Conservation (phyloP, 2,888 invertebrate genomes). For the Synanthedon andrenaeformis region DNA sequence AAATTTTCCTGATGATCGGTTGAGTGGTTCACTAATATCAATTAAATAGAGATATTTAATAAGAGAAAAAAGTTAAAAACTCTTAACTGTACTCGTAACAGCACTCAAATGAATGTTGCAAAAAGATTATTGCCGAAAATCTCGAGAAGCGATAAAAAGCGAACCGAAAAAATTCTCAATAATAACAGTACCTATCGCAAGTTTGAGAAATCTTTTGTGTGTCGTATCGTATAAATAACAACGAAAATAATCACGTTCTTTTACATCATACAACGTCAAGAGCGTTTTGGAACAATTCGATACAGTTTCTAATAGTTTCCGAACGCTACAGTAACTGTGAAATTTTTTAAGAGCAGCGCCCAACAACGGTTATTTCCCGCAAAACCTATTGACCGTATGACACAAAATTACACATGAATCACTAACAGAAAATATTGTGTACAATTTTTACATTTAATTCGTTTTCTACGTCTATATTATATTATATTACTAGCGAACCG, state of each 20-base stretch:
- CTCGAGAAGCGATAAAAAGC: no score
- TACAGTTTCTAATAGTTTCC: slow-evolving; percentile 11
- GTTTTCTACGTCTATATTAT: no score
- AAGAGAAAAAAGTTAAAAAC: no score
- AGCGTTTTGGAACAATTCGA: slow-evolving; percentile 12
- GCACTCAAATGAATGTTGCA: no score
- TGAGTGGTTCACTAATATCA: no score
- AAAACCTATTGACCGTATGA: neutral
- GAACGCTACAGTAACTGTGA: slow-evolving; percentile 1
- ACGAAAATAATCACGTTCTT: neutral
- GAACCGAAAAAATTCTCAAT: neutral
- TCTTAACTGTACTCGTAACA: no score
- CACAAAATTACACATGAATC: neutral
- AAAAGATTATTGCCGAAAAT: neutral
- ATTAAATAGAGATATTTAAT: no score
- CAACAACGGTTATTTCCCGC: slow-evolving; percentile 1
- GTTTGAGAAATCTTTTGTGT: no score
- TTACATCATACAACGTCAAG: slow-evolving; percentile 11
- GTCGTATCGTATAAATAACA: neutral
- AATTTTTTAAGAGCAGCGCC: slow-evolving; percentile 6
- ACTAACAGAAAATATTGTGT: no score
- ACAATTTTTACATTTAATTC: no score
- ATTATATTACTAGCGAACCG: no score
- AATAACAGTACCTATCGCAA: neutral
- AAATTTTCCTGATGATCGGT: no score